Conservation (phyloP, 2,797 vertebrate species). For the Ctenosaura bakeri region DNA sequence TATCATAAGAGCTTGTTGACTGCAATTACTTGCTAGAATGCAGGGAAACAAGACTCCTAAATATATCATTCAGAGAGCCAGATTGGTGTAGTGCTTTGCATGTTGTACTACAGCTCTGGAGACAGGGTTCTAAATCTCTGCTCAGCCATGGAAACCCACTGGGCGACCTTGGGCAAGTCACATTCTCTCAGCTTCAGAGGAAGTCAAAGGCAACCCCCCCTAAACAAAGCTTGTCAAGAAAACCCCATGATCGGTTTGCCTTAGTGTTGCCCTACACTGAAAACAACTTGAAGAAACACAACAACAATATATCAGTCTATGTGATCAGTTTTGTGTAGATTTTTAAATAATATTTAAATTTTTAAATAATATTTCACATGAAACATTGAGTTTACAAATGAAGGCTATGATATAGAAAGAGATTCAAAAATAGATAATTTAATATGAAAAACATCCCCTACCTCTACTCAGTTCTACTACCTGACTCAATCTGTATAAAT, state of each 20-base stretch:
- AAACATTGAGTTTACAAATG: slow-evolving; percentile 44
- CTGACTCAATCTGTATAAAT: neutral
- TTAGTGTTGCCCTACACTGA: no score
- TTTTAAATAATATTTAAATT: slow-evolving; percentile 36
- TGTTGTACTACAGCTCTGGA: no score
- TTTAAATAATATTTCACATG: slow-evolving; percentile 36
- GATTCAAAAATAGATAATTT: neutral
- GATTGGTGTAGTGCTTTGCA: no score
- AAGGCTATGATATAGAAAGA: slow-evolving; percentile 18
- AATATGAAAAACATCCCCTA: neutral
- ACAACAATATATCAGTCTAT: slow-evolving; percentile 34
- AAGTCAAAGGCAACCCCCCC: no score
- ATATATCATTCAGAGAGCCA: neutral
- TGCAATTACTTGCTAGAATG: slow-evolving; percentile 36
- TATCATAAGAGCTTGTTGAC: slow-evolving; percentile 46
- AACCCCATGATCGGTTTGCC: no score
- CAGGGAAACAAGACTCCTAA: slow-evolving; percentile 33
- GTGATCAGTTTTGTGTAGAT: slow-evolving; percentile 41
- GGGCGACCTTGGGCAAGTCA: no score
- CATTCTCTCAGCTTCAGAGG: no score
- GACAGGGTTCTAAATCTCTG: no score
- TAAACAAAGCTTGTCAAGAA: no score
- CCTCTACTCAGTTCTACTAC: neutral
- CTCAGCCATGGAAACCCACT: no score
- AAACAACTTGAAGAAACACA: no score